Percentiles rank a stretch among this genome's conserved stretches.
phyloP scores from a whole-genome alignment of 2,888 invertebrate genomes.

The Euclidia mi region DNA sequence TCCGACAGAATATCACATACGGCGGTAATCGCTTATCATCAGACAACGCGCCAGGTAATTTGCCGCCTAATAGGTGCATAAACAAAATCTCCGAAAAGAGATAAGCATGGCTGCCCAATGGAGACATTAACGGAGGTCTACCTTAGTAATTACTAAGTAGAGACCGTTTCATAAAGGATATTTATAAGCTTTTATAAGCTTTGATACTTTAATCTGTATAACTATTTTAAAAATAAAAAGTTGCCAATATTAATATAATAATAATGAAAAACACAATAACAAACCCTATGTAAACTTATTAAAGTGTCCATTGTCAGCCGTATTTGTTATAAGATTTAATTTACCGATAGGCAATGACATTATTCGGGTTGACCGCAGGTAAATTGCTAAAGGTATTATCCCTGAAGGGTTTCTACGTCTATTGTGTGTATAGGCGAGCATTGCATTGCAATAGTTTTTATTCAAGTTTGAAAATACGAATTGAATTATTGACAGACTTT shows the following conservation, averaged over 20 bases:
- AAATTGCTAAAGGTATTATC: slow-evolving; percentile 58
- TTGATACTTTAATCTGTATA: too few species aligned
- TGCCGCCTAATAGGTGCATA: too few species aligned
- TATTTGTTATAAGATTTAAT: slow-evolving; percentile 65
- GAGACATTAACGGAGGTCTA: too few species aligned
- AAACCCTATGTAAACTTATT: slow-evolving; percentile 3
- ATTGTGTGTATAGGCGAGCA: slow-evolving; percentile 25
- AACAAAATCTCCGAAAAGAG: too few species aligned
- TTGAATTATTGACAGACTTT: slow-evolving; percentile 2
- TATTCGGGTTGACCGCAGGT: slow-evolving; percentile 49
- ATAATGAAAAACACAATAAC: not conserved
- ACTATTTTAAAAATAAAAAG: too few species aligned
- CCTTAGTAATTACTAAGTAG: too few species aligned
- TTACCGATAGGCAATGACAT: slow-evolving; percentile 64
- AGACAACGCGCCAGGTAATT: too few species aligned
- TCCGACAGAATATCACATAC: too few species aligned
- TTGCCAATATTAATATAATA: not conserved
- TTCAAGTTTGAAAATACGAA: slow-evolving; percentile 3
- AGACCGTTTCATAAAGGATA: too few species aligned
- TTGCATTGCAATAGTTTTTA: slow-evolving; percentile 11
- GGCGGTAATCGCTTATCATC: too few species aligned
- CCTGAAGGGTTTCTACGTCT: slow-evolving; percentile 15
- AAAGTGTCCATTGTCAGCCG: slow-evolving; percentile 50
- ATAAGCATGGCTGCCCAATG: too few species aligned
- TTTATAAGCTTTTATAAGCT: too few species aligned